These are phyloP conservation scores for Drosophila subsilvestris DNA, from an alignment of 2,888 invertebrate genomes.

Conservation along the genomic window DNA sequence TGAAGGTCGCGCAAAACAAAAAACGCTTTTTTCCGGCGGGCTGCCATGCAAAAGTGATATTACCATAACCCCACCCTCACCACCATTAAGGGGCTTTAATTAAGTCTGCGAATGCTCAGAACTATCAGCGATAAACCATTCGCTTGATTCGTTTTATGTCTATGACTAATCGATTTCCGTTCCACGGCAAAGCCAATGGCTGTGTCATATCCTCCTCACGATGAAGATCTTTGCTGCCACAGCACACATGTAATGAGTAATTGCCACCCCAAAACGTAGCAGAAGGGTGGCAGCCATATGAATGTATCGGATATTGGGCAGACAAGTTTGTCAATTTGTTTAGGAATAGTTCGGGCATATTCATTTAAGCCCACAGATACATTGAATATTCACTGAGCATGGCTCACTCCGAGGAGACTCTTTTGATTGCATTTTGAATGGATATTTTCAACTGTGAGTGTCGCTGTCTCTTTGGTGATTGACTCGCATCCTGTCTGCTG, in stretches of 20 bases:
- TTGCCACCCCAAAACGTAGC: background rate
- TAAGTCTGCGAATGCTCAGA: constrained; percentile 41
- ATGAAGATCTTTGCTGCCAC: constrained; percentile 27
- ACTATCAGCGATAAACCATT: constrained; percentile 65
- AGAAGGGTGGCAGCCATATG: background rate
- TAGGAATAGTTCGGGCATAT: background rate
- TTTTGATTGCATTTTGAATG: background rate
- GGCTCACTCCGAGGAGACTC: background rate
- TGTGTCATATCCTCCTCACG: background rate
- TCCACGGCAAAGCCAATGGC: background rate
- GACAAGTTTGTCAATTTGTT: constrained; percentile 36
- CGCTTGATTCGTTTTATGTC: constrained; percentile 47
- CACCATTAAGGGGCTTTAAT: constrained; percentile 36
- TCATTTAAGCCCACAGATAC: too few species aligned
- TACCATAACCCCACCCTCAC: constrained; percentile 20
- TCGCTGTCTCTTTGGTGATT: background rate
- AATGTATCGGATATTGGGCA: constrained; percentile 53
- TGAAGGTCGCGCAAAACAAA: background rate
- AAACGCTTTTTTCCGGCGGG: background rate
- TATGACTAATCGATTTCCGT: constrained; percentile 71
- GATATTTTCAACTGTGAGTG: background rate
- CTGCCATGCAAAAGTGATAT: constrained; percentile 66
- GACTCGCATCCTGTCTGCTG: background rate
- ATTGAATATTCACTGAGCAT: too few species aligned
- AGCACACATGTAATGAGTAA: constrained; percentile 34